Base-by-base conservation (phyloP, 2,797 vertebrate genomes). In the Micrastur ruficollis region DNA sequence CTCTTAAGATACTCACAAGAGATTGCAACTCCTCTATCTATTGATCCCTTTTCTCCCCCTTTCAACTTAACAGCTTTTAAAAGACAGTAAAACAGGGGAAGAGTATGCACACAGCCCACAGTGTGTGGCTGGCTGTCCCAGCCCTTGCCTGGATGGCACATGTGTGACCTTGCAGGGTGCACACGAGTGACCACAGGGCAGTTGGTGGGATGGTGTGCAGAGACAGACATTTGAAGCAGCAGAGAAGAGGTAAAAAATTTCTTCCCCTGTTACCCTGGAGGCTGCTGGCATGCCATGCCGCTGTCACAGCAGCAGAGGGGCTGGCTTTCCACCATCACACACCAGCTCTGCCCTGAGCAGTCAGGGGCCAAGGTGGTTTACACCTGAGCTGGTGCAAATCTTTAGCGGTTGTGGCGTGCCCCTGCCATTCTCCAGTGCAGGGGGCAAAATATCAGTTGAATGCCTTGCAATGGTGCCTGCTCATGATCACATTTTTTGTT, bases 121-220 rank as follows among this genome's bases (percentile, higher is more conserved):
- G 36, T 1, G 7, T 31, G 36, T 14, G 36, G 34, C 22, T 85
- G 42, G 1, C 61, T 79, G 70, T 49, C 73, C 73, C 58, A 92
- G 50, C 29, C 11, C 6, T 34, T 8, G 5, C 50, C 80, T 66
- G 36, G 55, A 2, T 19, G 34, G 20, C 0, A 0, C 0, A 0
- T 1, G 6, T 26, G 80, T 71, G 75, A 73, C 88, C 74, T 72
- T 67, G n/a, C 50, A 47, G 42, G 22, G 46, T 46, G 52, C 3
- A 1, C 40, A 31, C 1, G 1, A 42, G 47, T 38, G 86, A 23
- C 50, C 8, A 6, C 27, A 44, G 75, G 23, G 25, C 13, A 16
- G 4, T 50, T 47, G 26, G 46, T 25, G 65, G 34, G 68, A 29
- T 66, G 34, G 5, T 31, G 3, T 44, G 21, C 32, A 40, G 49